Conservation (phyloP, 2,888 invertebrate species). For the Linyphia triangularis region DNA sequence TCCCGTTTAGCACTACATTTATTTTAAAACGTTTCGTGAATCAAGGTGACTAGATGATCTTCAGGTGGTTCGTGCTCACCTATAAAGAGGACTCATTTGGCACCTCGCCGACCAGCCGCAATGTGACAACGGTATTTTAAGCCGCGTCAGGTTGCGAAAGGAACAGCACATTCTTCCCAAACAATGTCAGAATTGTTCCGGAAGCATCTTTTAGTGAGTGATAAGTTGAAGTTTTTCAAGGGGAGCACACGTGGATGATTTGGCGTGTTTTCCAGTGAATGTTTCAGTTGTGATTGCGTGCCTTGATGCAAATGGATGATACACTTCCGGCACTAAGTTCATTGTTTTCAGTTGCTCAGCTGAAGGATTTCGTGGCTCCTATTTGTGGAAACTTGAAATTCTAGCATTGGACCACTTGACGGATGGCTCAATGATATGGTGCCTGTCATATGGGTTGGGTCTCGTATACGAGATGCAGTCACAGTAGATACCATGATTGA, state of each 20-base stretch:
- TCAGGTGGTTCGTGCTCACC: slow-evolving; percentile 61
- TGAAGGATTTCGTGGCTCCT: no score
- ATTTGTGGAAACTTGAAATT: no score
- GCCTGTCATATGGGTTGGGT: no score
- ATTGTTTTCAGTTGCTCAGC: no score
- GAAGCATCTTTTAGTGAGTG: slow-evolving; percentile 14
- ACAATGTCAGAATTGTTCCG: slow-evolving; percentile 41
- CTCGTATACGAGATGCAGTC: no score
- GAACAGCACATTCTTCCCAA: slow-evolving; percentile 25
- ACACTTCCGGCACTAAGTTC: no score
- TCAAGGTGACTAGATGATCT: slow-evolving; percentile 34
- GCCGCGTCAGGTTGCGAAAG: background rate
- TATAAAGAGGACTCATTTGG: slow-evolving; percentile 29
- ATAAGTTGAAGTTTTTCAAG: slow-evolving; percentile 16
- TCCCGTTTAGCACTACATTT: slow-evolving; percentile 15
- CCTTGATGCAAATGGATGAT: background rate
- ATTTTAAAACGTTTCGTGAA: slow-evolving; percentile 43
- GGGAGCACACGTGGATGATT: background rate
- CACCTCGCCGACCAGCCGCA: slow-evolving; percentile 28
- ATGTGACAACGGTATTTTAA: slow-evolving; percentile 41
- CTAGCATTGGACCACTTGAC: no score
- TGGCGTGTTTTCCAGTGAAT: background rate
- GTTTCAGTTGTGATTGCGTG: background rate
- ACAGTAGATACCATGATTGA: no score
- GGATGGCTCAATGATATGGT: no score